Base-by-base conservation (phyloP, 2,113 vertebrate genomes). In the Synodontis membranacea region DNA sequence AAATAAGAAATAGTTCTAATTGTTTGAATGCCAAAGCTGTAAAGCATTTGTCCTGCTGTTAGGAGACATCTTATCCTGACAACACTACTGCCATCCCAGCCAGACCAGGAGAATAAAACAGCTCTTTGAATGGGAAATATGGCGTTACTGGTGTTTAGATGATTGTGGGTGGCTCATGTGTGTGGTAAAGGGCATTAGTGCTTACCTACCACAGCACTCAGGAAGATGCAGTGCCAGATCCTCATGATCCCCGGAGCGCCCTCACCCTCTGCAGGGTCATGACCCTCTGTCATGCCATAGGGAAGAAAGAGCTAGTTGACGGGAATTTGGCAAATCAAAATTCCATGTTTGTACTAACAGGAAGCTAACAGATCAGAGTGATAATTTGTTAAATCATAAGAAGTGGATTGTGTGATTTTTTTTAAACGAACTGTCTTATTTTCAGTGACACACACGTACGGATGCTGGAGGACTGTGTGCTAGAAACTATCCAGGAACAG, bases 391-490 rank as follows among this genome's bases (percentile, higher is more conserved):
- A 44, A 44, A 44, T 44, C 68, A 44, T 72, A 39, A 70, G 19
- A 52, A 34, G 4, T 44, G 46, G 48, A 78, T 78, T 78, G 14
- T 79, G 46, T 23, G 44, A 39, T 0, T 7, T 23, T 1, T 3
- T 25, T 1, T 72, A 31, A 72, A 44, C 21, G 4, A 28, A 46
- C 1, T 72, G 37, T 87, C 88, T 86, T 82, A 74, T 79, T 84
- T 52, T 60, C 31, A 99, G 98, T 92, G 97, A 99, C 88, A 99
- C 97, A 89, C 97, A 99, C 0, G 98, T 99, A 60, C 96, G 98
- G 83, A 99, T 99, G 98, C 94, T 99, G 91, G 98, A 99, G 92
- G 98, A 99, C 72, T 99, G 95, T 91, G 98, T 99, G 83, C 97
- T 97, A 72, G 98, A 99, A 92, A 98, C 98, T 2, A 98, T 99